phyloP scores from a whole-genome alignment of 2,113 vertebrate species.

The Mus spicilegus region DNA sequence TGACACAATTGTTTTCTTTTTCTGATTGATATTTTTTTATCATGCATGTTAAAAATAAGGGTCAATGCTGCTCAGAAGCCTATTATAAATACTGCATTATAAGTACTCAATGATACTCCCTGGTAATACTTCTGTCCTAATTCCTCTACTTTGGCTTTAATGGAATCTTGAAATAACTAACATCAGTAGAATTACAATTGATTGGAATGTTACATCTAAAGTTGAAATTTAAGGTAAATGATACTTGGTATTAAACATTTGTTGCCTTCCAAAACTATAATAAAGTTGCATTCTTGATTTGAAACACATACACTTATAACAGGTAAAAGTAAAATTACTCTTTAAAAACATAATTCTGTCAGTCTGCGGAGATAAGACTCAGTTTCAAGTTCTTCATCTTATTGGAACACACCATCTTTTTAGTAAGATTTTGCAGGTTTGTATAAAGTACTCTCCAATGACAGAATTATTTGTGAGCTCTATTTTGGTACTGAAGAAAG shows the following conservation, averaged over 20 bases:
- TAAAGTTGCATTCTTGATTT: conserved; percentile 54
- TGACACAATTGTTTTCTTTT: background rate
- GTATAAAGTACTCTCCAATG: background rate
- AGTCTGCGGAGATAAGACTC: background rate
- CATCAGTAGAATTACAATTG: conserved; percentile 77
- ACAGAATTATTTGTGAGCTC: background rate
- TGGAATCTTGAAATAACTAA: conserved; percentile 79
- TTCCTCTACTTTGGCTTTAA: conserved; percentile 77
- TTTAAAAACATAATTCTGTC: conserved; percentile 59
- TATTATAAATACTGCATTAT: conserved; percentile 39
- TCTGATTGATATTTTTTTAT: background rate
- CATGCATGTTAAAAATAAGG: background rate
- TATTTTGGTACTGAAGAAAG: conserved; percentile 1
- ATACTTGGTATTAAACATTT: conserved; percentile 77
- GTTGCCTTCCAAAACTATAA: conserved; percentile 60
- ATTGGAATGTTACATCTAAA: conserved; percentile 65
- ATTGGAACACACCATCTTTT: background rate
- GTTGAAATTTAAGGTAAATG: conserved; percentile 71
- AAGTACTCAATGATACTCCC: conserved; percentile 72
- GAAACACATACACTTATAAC: conserved; percentile 63
- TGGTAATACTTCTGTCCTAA: conserved; percentile 32
- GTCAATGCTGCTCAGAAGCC: conserved; percentile 63
- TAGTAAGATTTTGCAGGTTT: background rate
- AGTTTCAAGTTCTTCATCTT: background rate
- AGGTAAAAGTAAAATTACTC: conserved; percentile 73